Evolutionary conservation across 2,797 vertebrate genomes (phyloP), one percentile per base, ranked within the genome.

Genomic region (Gephyroberyx darwinii): DNA sequence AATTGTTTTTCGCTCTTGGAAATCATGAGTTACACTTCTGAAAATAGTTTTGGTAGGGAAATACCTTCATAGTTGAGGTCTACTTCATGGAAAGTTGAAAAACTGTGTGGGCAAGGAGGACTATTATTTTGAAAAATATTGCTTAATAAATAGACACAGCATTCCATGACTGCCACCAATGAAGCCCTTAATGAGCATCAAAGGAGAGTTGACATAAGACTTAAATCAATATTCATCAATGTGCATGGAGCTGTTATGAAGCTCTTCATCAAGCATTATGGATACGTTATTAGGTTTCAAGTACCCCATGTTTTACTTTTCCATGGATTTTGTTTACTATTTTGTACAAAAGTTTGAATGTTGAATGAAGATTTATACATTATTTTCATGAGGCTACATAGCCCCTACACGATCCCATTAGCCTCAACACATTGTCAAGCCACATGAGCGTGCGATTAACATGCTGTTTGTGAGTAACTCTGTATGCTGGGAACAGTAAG

Each of bases 381-480:
- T 80, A 83, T 63, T 75, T 71, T 86, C 79, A 82, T 79, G 75
- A 84, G 62, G 76, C 71, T 62, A 26, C 74, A 68, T 13, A 41
- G 12, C 39, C 10, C 2, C 12, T 12, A 41, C 39, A 41, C 57
- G 68, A 82, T 84, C 82, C 78, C 83, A 83, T 83, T 79, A 83
- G 71, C 72, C 65, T 74, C 58, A 57, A 74, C 78, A 47, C 65
- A 17, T 55, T 59, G 71, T 65, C 53, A 43, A 72, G 43, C 62
- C 62, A 55, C 47, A 33, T 50, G 59, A 85, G 70, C n/a, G 67
- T 65, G 30, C 75, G 41, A 68, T 41, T 22, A 26, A 82, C 82
- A 77, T 69, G 75, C 82, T 76, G 76, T 57, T 69, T 69, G 64
- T 8, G 47, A 68, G 58, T 47, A 82, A 56, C 65, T 75, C 52